Evolutionary conservation across 2,888 invertebrate species (phyloP).

Genomic region (Cerastis rubricosa): DNA sequence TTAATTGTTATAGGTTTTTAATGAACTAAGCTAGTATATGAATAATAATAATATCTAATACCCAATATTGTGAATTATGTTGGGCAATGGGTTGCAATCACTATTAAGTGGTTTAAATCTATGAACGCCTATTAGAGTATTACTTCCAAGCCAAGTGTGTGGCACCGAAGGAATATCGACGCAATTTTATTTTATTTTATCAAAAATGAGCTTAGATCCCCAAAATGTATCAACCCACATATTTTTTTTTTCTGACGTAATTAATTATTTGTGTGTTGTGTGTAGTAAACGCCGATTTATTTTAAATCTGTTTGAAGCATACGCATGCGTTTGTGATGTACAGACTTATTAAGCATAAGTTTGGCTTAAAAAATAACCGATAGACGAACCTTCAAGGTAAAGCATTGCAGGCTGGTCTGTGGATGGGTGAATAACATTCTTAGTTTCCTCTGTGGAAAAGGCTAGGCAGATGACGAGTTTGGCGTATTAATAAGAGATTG

Average conservation of each 20-base stretch:
- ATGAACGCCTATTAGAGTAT: neutral
- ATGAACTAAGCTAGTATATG: neutral
- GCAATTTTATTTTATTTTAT: too few relatives aligned
- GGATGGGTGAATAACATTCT: too few relatives aligned
- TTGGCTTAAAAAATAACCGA: too few relatives aligned
- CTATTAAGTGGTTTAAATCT: neutral
- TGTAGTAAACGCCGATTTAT: neutral
- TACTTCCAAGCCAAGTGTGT: neutral
- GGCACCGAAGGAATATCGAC: neutral
- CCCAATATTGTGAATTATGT: neutral
- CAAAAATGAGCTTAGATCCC: neutral
- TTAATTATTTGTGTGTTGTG: too few relatives aligned
- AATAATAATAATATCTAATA: neutral
- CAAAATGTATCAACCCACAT: too few relatives aligned
- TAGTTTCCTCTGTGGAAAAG: too few relatives aligned
- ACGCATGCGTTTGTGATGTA: too few relatives aligned
- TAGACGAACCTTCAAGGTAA: neutral
- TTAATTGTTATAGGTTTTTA: conserved; percentile 14
- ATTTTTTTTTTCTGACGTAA: too few relatives aligned
- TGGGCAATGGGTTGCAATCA: neutral
- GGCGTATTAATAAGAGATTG: neutral
- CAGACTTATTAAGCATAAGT: too few relatives aligned
- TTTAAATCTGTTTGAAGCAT: neutral
- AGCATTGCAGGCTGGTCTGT: neutral
- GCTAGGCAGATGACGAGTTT: too few relatives aligned